Evolutionary conservation across 2,113 vertebrate genomes (phyloP).

Genomic region (Eolophus roseicapilla): DNA sequence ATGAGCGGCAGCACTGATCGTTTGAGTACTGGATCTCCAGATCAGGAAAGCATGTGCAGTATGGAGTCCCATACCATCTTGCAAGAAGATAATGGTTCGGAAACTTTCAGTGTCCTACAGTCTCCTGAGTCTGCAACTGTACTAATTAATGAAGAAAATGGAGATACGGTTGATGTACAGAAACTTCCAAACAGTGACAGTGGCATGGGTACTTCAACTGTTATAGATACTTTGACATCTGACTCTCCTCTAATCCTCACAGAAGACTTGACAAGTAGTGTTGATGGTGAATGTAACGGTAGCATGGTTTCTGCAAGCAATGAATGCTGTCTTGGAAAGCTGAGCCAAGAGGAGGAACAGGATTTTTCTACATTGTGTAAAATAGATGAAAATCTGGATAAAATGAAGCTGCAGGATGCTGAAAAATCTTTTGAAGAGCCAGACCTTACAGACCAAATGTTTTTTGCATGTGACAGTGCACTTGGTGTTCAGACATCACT

Average conservation of each 20-base stretch:
- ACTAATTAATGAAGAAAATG: background rate
- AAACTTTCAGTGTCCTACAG: slow-evolving; percentile 68
- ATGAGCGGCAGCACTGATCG: slow-evolving; percentile 76
- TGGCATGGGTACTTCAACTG: background rate
- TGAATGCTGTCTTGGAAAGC: background rate
- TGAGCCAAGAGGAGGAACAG: background rate
- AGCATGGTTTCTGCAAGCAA: background rate
- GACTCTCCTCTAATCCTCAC: background rate
- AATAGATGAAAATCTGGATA: background rate
- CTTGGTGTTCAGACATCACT: background rate
- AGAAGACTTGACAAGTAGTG: background rate
- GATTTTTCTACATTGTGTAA: background rate
- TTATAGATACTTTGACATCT: background rate
- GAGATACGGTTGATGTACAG: background rate
- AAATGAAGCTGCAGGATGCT: background rate
- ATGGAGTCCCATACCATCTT: slow-evolving; percentile 32
- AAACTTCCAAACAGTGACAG: background rate
- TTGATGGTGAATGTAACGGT: background rate
- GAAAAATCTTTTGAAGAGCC: background rate
- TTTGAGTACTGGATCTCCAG: slow-evolving; percentile 74
- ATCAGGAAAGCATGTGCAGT: slow-evolving; percentile 65
- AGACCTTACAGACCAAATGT: background rate
- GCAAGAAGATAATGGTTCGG: slow-evolving; percentile 49
- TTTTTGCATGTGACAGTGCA: background rate
- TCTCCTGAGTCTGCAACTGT: slow-evolving; percentile 29